Conservation (phyloP, 2,113 vertebrate genomes). For the Rutilus rutilus region DNA sequence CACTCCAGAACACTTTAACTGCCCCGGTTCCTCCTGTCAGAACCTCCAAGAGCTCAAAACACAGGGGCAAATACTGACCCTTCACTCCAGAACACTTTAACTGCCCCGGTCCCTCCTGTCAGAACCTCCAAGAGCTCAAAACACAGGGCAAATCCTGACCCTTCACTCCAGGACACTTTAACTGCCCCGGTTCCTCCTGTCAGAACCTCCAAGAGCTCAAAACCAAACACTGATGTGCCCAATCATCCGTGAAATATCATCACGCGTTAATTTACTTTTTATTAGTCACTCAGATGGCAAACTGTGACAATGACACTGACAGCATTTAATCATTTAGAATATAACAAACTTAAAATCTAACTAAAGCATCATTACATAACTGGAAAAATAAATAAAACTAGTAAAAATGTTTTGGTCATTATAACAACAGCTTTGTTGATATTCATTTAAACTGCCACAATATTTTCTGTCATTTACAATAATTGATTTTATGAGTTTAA, state of each 20-base stretch:
- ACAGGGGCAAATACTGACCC: neutral
- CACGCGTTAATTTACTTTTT: neutral
- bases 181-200: slow-evolving; percentile 13
- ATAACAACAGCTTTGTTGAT: neutral
- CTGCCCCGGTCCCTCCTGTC: slow-evolving; percentile 19
- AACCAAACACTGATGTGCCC: neutral
- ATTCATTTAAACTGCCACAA: neutral
- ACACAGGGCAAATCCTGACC: slow-evolving; percentile 3
- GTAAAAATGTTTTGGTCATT: neutral
- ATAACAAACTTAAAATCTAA: neutral
- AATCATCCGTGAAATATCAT: slow-evolving; percentile 3
- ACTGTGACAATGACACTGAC: neutral
- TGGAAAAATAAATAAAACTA: too few species aligned
- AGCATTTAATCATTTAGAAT: neutral
- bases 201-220: neutral
- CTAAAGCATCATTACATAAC: neutral
- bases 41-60: neutral
- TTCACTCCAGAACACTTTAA: slow-evolving; percentile 18
- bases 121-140: neutral
- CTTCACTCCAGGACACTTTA: slow-evolving; percentile 19
- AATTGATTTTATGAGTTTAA: neutral
- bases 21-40: slow-evolving; percentile 14
- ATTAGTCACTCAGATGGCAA: neutral
- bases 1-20: slow-evolving; percentile 14
- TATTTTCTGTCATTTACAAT: neutral